Evolutionary conservation across 1,140 invertebrate species (phyloP).

Genomic region (Campoletis sonorensis): DNA sequence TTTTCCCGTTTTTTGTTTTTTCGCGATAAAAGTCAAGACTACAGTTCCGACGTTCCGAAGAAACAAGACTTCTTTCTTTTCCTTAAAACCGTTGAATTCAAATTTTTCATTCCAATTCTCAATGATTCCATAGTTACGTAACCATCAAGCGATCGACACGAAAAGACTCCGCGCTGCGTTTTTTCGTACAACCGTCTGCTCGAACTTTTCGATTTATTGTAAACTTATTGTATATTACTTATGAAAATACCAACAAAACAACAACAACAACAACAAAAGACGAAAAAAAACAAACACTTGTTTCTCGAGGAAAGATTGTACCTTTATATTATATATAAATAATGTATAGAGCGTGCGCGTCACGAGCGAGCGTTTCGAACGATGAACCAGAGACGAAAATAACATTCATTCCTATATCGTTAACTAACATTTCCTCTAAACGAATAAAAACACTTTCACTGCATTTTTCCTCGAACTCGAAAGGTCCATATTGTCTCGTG

Average conservation of each 20-base stretch:
- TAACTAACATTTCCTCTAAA: neutral
- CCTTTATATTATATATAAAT: slow-evolving; percentile 64
- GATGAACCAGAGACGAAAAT: slow-evolving; percentile 15
- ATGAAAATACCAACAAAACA: slow-evolving; percentile 47
- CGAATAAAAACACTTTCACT: too few species aligned
- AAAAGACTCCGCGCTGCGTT: neutral
- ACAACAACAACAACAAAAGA: slow-evolving; percentile 13
- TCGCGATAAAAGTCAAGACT: neutral
- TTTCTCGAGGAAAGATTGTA: slow-evolving; percentile 54
- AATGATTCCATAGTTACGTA: too few species aligned
- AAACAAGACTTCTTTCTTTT: neutral
- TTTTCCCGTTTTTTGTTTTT: neutral
- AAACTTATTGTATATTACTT: slow-evolving; percentile 72
- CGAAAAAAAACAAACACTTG: slow-evolving; percentile 41
- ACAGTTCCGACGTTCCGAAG: neutral
- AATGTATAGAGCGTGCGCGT: slow-evolving; percentile 53
- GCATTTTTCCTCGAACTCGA: neutral
- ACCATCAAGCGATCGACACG: too few species aligned
- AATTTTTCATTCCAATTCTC: too few species aligned
- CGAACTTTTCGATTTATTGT: slow-evolving; percentile 57
- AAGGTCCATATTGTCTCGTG: neutral
- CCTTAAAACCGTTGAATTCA: neutral
- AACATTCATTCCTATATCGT: slow-evolving; percentile 12
- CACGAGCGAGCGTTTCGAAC: slow-evolving; percentile 16
- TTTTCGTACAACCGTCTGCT: slow-evolving; percentile 52